A percentile compares a stretch with the other conserved stretches of the same genome.
These are phyloP conservation scores for Lepilemur septentrionalis DNA, from an alignment of 2,797 vertebrate species.

Conservation along the genomic window DNA sequence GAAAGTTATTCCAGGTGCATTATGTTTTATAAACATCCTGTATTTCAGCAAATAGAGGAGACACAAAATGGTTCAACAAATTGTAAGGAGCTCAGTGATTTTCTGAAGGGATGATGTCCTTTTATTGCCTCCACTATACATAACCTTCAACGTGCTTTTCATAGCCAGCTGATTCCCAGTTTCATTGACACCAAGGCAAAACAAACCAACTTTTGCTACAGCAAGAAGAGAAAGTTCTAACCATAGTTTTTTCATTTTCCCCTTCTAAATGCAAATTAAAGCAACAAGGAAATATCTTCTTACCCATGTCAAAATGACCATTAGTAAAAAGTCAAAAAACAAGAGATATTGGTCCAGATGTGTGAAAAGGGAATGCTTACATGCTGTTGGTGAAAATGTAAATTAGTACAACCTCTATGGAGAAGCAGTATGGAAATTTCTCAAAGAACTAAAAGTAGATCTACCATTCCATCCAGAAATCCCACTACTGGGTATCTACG, in stretches of 20 bases:
- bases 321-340: neutral
- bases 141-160: neutral
- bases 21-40: neutral
- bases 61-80: neutral
- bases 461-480: neutral
- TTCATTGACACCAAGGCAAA: neutral
- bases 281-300: neutral
- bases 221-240: neutral
- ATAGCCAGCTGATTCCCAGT: neutral
- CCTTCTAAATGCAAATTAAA: neutral
- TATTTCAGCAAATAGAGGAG: neutral
- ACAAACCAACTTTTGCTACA: neutral
- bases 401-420: neutral
- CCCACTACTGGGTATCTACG: neutral
- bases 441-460: neutral
- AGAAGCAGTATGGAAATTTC: neutral
- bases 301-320: neutral
- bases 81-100: neutral
- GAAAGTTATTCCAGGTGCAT: slow-evolving; percentile 4
- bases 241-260: neutral
- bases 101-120: neutral
- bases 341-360: neutral
- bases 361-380: neutral
- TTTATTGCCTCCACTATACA: neutral
- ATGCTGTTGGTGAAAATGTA: neutral